phyloP scores from a whole-genome alignment of 2,797 vertebrate species.

The Schizothorax lantsangensis region DNA sequence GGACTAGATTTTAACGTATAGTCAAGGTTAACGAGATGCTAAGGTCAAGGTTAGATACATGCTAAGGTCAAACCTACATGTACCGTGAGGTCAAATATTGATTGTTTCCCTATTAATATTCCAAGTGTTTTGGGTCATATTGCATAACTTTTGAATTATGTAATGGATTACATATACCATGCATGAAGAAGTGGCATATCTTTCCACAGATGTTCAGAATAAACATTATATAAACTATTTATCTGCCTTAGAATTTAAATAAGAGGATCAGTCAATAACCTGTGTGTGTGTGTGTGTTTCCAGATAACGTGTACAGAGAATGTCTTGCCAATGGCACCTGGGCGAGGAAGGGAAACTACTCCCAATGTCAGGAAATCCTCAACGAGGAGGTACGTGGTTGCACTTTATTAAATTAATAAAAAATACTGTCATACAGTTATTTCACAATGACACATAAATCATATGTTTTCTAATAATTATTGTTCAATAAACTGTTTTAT shows the following conservation, averaged over 20 bases:
- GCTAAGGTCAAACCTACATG: conserved; percentile 23
- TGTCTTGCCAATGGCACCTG: conserved; percentile 89
- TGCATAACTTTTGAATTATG: conserved; percentile 1
- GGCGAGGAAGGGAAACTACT: conserved; percentile 90
- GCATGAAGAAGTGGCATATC: not conserved
- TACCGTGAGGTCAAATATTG: conserved; percentile 43
- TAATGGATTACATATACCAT: conserved; percentile 2
- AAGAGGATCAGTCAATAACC: not conserved
- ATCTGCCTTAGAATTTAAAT: not conserved
- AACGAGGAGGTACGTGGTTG: conserved; percentile 81
- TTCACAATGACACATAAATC: not conserved
- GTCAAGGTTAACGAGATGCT: not conserved
- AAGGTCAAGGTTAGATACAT: conserved; percentile 17
- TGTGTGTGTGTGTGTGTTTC: conserved; percentile 2
- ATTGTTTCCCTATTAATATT: conserved; percentile 24
- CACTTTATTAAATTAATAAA: not conserved
- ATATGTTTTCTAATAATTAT: not conserved
- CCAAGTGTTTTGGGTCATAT: conserved; percentile 24
- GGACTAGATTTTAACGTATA: not conserved
- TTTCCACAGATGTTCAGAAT: not conserved
- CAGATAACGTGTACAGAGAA: conserved; percentile 90
- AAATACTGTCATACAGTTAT: not conserved
- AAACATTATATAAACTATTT: not conserved
- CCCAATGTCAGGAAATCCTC: conserved; percentile 92
- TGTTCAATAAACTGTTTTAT: not conserved